phyloP scores from a whole-genome alignment of 2,797 vertebrate genomes.

The Macrochelys suwanniensis region DNA sequence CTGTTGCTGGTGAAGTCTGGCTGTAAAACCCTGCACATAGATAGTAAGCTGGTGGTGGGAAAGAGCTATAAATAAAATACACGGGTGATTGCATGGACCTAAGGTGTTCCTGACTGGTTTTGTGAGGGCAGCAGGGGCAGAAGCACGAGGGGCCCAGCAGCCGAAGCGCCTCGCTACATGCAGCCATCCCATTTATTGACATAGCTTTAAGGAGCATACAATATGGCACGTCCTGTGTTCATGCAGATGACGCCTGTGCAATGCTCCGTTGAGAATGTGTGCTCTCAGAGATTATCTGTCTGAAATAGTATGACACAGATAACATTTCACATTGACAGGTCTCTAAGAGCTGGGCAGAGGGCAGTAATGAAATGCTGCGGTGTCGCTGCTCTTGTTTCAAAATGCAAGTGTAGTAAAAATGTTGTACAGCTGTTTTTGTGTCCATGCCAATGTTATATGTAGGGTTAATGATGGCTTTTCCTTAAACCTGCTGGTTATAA shows the following conservation, averaged over 20 bases:
- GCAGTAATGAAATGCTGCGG: too few species aligned
- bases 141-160: too few species aligned
- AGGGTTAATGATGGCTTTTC: background rate
- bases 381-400: background rate
- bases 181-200: background rate
- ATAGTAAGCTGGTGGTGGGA: too few species aligned
- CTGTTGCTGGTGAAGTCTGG: too few species aligned
- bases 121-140: too few species aligned
- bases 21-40: too few species aligned
- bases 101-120: too few species aligned
- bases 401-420: background rate
- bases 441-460: background rate
- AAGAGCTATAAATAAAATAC: too few species aligned
- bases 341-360: background rate
- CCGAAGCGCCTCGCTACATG: too few species aligned
- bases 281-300: background rate
- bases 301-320: background rate
- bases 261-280: background rate
- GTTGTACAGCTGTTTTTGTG: background rate
- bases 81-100: too few species aligned
- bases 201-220: background rate
- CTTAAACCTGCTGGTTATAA: rapidly evolving
- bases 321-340: background rate
- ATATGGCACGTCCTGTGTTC: background rate
- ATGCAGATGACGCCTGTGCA: rapidly evolving